These are phyloP conservation scores for Synanceia verrucosa DNA, from an alignment of 2,797 vertebrate genomes.

Conservation along the genomic window DNA sequence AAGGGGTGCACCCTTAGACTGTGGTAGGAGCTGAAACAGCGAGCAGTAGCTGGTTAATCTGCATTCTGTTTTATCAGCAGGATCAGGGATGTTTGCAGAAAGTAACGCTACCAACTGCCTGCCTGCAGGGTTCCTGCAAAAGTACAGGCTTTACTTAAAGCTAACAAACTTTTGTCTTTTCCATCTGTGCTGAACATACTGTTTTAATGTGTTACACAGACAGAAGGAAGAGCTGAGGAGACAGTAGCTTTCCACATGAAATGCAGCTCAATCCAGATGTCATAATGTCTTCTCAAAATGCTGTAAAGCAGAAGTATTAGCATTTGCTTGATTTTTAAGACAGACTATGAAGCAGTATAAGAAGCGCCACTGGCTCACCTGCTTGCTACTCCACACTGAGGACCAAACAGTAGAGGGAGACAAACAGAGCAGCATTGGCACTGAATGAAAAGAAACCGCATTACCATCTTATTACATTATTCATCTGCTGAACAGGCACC, in stretches of 20 bases:
- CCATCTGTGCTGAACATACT: conserved; percentile 32
- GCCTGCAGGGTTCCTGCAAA: conserved; percentile 32
- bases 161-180: conserved; percentile 19
- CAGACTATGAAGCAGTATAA: conserved; percentile 7
- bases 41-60: conserved; percentile 13
- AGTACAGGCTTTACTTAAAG: conserved; percentile 26
- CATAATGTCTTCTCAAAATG: neutral
- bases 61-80: conserved; percentile 45
- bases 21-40: neutral
- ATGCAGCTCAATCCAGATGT: conserved; percentile 37
- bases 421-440: neutral
- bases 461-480: conserved; percentile 31
- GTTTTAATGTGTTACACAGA: conserved; percentile 15
- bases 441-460: neutral
- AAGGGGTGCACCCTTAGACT: neutral
- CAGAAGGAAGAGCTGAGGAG: conserved; percentile 52
- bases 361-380: conserved; percentile 34
- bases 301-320: neutral
- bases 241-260: conserved; percentile 52
- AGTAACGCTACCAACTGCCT: conserved; percentile 29
- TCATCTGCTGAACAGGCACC: conserved; percentile 27
- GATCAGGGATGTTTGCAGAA: conserved; percentile 57
- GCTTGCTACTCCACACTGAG: conserved; percentile 8
- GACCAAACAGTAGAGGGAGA: conserved; percentile 7
- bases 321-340: conserved; percentile 20